Evolutionary conservation across 2,113 vertebrate genomes (phyloP), one percentile per base, ranked within the genome.

Genomic region (Chroicocephalus ridibundus): DNA sequence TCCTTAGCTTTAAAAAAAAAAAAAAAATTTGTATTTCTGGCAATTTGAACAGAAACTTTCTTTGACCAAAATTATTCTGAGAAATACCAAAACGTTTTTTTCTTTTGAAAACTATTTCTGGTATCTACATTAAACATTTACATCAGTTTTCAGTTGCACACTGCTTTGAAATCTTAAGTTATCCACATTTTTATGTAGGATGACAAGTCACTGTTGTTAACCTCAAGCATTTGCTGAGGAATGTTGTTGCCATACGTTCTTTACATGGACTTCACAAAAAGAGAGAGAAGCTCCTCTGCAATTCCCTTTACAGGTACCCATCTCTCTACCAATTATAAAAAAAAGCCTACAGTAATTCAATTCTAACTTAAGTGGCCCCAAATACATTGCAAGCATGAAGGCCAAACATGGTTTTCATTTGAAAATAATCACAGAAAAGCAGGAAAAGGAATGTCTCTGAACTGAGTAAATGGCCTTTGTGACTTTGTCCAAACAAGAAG

Each of bases 231-330:
- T 71, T 55, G 40, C 24, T 72, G 36, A 81, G 12, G 40, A 81
- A 25, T 2, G 0, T 12, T 25, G 10, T 13, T 61, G 40, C 26
- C 22, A 15, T 17, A 21, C 1, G 4, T 36, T 54, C 58, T 54
- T 24, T 49, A 49, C 11, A 26, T 4, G 25, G 25, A 57, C 5
- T 0, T 40, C 16, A 86, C 10, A 42, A 82, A 68, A 44, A 52
- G 17, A 65, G 29, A 52, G 25, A 84, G 17, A 60, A 15, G 19
- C 11, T 71, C 52, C 32, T 55, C n/a, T 58, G 25, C 3, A 21
- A 22, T 62, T 88, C 38, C 22, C 6, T 25, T 68, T 66, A 36
- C 16, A 82, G 18, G 21, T 47, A 64, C 2, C 6, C n/a, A 60
- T 38, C 15, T 40, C 7, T 36, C 38, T 55, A 15, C 16, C 32